phyloP scores from a whole-genome alignment of 2,797 vertebrate genomes.

The Rousettus madagascariensis region DNA sequence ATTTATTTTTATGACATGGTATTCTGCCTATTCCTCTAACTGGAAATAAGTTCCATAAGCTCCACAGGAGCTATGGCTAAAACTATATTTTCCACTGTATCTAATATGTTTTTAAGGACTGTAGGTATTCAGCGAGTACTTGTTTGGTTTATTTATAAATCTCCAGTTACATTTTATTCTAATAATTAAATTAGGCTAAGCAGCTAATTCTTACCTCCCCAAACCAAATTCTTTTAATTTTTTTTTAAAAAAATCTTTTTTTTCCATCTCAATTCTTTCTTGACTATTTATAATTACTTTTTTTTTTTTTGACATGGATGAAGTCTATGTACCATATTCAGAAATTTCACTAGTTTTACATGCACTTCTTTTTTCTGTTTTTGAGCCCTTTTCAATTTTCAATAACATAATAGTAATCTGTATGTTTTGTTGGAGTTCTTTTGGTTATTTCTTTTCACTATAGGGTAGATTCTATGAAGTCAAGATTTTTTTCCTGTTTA shows the following conservation, averaged over 20 bases:
- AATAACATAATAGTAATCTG: not conserved
- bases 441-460: slow-evolving; percentile 35
- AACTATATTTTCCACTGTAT: not conserved
- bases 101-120: not conserved
- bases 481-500: not conserved
- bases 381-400: slow-evolving; percentile 7
- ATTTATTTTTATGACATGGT: not conserved
- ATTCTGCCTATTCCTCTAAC: slow-evolving; percentile 2
- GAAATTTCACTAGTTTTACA: not conserved
- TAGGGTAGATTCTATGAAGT: not conserved
- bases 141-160: slow-evolving; percentile 40
- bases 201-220: not conserved
- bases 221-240: slow-evolving; percentile 38
- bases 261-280: not conserved
- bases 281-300: slow-evolving; percentile 2
- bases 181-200: not conserved
- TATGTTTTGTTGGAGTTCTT: slow-evolving; percentile 7
- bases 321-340: not conserved
- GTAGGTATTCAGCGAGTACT: not conserved
- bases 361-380: not conserved
- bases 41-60: not conserved
- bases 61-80: not conserved
- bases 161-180: not conserved
- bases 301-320: not conserved
- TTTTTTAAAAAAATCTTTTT: not conserved